Percentiles rank a stretch among this genome's conserved stretches.
Conservation (phyloP, 2,888 invertebrate species). For the Apodemia hepburni region DNA sequence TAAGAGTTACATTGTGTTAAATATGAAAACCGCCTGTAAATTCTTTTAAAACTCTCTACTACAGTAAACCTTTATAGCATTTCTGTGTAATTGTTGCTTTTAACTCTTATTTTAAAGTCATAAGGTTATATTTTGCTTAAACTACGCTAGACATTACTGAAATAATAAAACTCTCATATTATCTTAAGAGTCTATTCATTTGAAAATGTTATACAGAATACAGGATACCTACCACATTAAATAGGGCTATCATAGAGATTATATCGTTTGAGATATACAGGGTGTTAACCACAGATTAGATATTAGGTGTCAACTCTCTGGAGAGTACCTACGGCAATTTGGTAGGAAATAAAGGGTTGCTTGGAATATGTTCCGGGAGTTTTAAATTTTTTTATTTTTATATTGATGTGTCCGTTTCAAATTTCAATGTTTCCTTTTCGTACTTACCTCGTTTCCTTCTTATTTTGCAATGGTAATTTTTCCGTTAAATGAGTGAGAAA, state of each 20-base stretch:
- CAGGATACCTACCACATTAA: not conserved
- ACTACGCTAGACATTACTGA: not conserved
- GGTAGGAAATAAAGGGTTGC: no score
- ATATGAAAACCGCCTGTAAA: not conserved
- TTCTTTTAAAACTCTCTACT: not conserved
- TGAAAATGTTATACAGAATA: not conserved
- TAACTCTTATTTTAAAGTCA: not conserved
- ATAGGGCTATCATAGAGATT: not conserved
- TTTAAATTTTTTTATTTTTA: no score
- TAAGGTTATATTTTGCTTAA: not conserved
- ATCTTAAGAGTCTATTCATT: conserved; percentile 4
- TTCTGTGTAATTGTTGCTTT: not conserved
- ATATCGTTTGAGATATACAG: not conserved
- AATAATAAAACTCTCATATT: conserved; percentile 5
- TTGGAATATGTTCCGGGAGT: no score
- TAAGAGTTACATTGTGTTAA: not conserved
- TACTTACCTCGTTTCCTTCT: no score
- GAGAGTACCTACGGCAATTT: no score
- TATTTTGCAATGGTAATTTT: no score
- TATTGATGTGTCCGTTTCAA: no score
- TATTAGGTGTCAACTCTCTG: no score
- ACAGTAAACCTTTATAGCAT: not conserved
- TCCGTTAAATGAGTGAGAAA: no score
- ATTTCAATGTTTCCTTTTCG: no score
- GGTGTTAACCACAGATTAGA: no score